A percentile compares a stretch with the other conserved stretches of the same genome.
These are phyloP conservation scores for Merluccius polli DNA, from an alignment of 2,797 vertebrate genomes.

Conservation along the genomic window DNA sequence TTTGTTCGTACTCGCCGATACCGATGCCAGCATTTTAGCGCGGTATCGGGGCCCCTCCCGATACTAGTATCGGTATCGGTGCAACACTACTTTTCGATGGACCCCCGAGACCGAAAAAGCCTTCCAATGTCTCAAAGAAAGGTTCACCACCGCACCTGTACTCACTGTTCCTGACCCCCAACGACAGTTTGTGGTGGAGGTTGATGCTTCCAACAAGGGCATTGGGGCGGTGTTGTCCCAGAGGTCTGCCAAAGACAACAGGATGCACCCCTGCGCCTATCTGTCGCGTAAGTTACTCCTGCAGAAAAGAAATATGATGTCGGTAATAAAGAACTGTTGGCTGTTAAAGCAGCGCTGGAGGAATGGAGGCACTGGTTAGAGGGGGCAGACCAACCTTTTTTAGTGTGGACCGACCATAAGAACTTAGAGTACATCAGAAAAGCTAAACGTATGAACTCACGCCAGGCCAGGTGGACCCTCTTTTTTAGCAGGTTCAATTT, in stretches of 20 bases:
- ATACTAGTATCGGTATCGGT: too few species aligned
- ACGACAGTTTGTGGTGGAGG: not conserved
- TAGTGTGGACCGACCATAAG: too few species aligned
- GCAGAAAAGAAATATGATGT: not conserved
- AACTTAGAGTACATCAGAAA: not conserved
- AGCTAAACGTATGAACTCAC: too few species aligned
- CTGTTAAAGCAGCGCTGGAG: not conserved
- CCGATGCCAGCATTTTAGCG: too few species aligned
- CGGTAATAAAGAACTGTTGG: not conserved
- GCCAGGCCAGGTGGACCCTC: not conserved
- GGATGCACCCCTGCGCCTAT: not conserved
- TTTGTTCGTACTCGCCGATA: too few species aligned
- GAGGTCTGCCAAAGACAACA: not conserved
- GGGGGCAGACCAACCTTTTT: not conserved
- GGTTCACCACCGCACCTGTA: too few species aligned
- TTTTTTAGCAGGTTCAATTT: conserved; percentile 1
- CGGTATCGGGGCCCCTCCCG: too few species aligned
- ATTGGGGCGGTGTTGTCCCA: not conserved
- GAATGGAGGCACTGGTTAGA: conserved; percentile 4
- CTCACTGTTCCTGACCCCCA: not conserved
- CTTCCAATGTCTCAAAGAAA: too few species aligned
- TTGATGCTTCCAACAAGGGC: not conserved
- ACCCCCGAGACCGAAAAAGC: too few species aligned
- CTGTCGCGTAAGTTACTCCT: not conserved
- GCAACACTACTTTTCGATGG: too few species aligned